Percentiles rank a stretch among this genome's conserved stretches.
These are phyloP conservation scores for Drosophila nigromelanica DNA, from an alignment of 1,140 invertebrate species.

Conservation along the genomic window DNA sequence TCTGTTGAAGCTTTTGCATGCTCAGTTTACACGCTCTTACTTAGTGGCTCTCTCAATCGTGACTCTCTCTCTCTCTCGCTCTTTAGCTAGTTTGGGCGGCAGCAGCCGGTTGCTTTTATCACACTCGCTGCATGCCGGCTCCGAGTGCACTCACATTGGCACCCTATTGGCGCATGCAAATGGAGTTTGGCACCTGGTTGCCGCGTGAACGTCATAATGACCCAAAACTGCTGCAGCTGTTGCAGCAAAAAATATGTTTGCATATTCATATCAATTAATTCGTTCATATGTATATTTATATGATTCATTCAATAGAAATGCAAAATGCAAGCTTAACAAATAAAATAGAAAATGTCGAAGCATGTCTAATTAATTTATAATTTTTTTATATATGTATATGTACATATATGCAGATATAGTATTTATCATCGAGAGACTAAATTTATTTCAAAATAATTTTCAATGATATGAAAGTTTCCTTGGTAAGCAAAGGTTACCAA, in stretches of 20 bases:
- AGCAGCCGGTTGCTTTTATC: slow-evolving; percentile 18
- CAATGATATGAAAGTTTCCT: too few species aligned
- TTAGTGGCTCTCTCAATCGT: neutral
- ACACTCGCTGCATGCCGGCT: slow-evolving; percentile 29
- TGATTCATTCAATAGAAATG: neutral
- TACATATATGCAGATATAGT: too few species aligned
- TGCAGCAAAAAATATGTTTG: neutral
- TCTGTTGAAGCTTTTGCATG: slow-evolving; percentile 6
- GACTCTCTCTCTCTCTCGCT: neutral
- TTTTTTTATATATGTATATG: too few species aligned
- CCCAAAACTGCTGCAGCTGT: slow-evolving; percentile 54
- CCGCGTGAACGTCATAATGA: slow-evolving; percentile 43
- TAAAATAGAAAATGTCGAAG: too few species aligned
- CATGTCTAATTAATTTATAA: too few species aligned
- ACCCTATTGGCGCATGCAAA: slow-evolving; percentile 21
- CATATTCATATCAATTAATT: neutral
- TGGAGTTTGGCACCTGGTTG: slow-evolving; percentile 21
- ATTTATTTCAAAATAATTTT: too few species aligned
- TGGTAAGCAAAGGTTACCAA: too few species aligned
- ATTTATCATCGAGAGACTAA: too few species aligned
- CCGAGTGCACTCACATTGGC: slow-evolving; percentile 10
- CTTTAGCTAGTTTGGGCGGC: slow-evolving; percentile 1
- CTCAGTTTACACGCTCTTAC: slow-evolving; percentile 3
- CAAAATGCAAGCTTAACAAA: neutral
- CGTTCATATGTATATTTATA: neutral